Conservation (phyloP, 1,140 invertebrate genomes). For the Diabrotica undecimpunctata region DNA sequence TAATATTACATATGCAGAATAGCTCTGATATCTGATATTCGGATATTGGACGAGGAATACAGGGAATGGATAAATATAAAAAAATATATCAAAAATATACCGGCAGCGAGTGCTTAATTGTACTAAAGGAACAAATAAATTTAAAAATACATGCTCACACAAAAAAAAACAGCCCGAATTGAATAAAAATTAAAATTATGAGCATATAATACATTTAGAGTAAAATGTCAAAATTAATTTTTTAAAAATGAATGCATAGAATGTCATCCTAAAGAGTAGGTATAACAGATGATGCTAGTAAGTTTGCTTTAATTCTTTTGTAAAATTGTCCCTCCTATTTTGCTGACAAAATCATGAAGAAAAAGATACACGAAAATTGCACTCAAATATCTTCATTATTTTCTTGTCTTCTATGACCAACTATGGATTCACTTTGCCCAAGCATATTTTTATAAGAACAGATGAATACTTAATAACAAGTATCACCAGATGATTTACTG, state of each 20-base stretch:
- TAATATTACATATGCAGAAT: conserved; percentile 23
- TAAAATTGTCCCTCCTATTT: too few relatives aligned
- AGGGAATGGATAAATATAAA: background rate
- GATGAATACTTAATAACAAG: too few relatives aligned
- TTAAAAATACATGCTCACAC: background rate
- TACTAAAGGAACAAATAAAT: background rate
- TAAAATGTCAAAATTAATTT: background rate
- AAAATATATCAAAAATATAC: background rate
- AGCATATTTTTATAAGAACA: too few relatives aligned
- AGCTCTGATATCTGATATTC: conserved; percentile 31
- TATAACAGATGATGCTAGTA: conserved; percentile 4
- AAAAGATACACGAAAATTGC: too few relatives aligned
- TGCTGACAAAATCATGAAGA: too few relatives aligned
- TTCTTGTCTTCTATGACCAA: too few relatives aligned
- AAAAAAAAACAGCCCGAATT: conserved; percentile 9
- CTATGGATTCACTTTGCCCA: too few relatives aligned
- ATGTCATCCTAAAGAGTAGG: conserved; percentile 5
- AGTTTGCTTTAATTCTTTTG: too few relatives aligned
- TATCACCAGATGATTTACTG: too few relatives aligned
- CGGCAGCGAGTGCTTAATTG: background rate
- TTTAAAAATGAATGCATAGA: conserved; percentile 1
- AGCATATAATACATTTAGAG: background rate
- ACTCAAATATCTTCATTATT: too few relatives aligned
- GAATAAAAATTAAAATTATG: conserved; percentile 6
- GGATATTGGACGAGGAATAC: conserved; percentile 7